Base-by-base conservation (phyloP, 2,888 invertebrate species). In the Empis stercorea region DNA sequence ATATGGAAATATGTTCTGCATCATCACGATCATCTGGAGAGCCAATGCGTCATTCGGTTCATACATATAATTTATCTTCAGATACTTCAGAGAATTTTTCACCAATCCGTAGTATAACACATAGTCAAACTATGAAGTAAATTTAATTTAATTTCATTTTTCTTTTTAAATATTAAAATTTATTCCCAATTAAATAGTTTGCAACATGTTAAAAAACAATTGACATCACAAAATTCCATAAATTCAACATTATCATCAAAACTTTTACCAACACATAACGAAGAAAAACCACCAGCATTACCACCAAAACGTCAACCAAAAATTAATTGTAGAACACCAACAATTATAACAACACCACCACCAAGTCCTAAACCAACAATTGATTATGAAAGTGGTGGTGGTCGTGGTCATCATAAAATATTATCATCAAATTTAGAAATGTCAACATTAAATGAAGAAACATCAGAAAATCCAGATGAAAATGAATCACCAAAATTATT, bases 1-100 rank as follows among this genome's bases (percentile, higher is more conserved):
- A 93, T 70, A 92, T 94, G 92, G 91, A 93, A 73, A 89, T 92
- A 80, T 91, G 89, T 73, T 84, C 86, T 55, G 87, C 88, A 61
- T 78, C 79, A 54, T 79, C 81, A 51, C 81, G 79, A 55, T 79
- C 79, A 47, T 77, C 79, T 40, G 76, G 79, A 48, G 88, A 88
- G 59, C 82, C 87, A 68, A 79, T 88, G 67, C 78, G 89, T 43
- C 91, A 91, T 68, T 92, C 93, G 4, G 80, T 92, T 60, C 89
- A 92, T 64, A 80, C 85, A 6, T 85, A 81, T 64, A 81, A 81
- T 70, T 68, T 69, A 41, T 23, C 20, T 27, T 45, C 52, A 16
- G 55, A 55, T 44, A 50, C 55, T 53, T 50, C 71, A 68, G 59
- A 63, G 63, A 16, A 68, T 68, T 58, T 60, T 56, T 57, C 61